Conservation (phyloP, 2,888 invertebrate species). For the Eilema caniola region DNA sequence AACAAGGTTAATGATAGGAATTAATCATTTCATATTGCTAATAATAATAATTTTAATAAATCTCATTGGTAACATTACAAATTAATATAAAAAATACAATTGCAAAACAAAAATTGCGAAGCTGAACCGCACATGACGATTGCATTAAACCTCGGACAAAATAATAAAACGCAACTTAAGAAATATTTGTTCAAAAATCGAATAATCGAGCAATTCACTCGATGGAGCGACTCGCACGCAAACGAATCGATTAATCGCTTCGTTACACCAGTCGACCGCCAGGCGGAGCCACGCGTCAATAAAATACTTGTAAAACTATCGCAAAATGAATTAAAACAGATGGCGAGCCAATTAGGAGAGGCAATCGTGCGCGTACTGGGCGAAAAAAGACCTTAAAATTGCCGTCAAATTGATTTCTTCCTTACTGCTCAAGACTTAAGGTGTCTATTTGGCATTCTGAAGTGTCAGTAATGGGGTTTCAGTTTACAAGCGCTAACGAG, state of each 20-base stretch:
- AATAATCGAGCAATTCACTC: constrained; percentile 71
- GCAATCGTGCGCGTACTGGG: constrained; percentile 84
- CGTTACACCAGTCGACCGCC: constrained; percentile 76
- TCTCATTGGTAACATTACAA: constrained; percentile 22
- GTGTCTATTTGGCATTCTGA: constrained; percentile 59
- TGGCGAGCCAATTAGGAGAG: constrained; percentile 85
- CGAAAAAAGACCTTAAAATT: constrained; percentile 76
- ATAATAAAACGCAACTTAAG: constrained; percentile 61
- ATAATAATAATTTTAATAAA: constrained; percentile 6
- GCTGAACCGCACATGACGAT: constrained; percentile 36
- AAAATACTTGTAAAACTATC: constrained; percentile 87
- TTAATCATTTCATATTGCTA: constrained; percentile 25
- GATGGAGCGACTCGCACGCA: constrained; percentile 78
- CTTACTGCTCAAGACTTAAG: constrained; percentile 59
- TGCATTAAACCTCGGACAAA: constrained; percentile 37
- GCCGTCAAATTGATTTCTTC: constrained; percentile 56
- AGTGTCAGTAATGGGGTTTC: constrained; percentile 75
- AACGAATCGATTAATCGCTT: constrained; percentile 85
- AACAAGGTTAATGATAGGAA: constrained; percentile 26
- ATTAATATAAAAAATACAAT: constrained; percentile 28
- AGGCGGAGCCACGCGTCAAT: constrained; percentile 86
- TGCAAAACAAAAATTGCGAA: constrained; percentile 30
- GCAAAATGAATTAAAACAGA: constrained; percentile 87
- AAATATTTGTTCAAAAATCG: constrained; percentile 69
- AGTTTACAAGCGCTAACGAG: constrained; percentile 84